Base-by-base conservation (phyloP, 2,113 vertebrate genomes). In the Callospermophilus lateralis region DNA sequence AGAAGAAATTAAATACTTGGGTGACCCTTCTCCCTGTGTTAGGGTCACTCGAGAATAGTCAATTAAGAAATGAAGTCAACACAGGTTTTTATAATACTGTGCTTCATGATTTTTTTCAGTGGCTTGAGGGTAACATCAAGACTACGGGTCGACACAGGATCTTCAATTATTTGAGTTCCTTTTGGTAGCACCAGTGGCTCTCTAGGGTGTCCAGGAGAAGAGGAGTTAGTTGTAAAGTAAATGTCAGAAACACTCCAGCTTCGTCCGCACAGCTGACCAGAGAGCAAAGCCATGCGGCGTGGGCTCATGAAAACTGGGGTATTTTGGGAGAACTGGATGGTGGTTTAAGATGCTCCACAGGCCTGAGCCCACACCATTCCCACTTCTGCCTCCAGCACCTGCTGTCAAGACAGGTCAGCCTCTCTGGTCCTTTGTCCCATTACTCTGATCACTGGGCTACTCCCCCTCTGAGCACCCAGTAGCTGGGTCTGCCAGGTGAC, bases 351-450 rank as follows among this genome's bases (percentile, higher is more conserved):
- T 8, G 32, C 2, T 8, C 10, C 16, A 4, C 16, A 37, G 8
- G 17, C 55, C 32, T 55, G 8, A 6, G 77, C 11, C 30, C 17
- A 9, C 2, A 1, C 9, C 4, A 11, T 1, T 24, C 11, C 3
- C 39, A 42, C 5, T 42, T 12, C 20, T 9, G 6, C 4, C 37
- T 83, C 13, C 48, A 6, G 32, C 42, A 34, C 8, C 17, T 30
- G 22, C 34, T 12, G 1, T 30, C 37, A 17, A 37, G 42, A 0
- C n/a, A 0, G 8, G n/a, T 32, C 9, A 53, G 3, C 8, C 6
- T 6, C 9, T 8, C 39, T 34, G 58, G 2, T 24, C 19, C 34
- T 37, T 37, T 48, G 45, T 78, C 20, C 22, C n/a, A 11, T 20
- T 9, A 5, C 11, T 37, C 24, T 34, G 6, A 37, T 39, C 0